Base-by-base conservation (phyloP, 2,888 invertebrate species). In the Bellardia pandia region DNA sequence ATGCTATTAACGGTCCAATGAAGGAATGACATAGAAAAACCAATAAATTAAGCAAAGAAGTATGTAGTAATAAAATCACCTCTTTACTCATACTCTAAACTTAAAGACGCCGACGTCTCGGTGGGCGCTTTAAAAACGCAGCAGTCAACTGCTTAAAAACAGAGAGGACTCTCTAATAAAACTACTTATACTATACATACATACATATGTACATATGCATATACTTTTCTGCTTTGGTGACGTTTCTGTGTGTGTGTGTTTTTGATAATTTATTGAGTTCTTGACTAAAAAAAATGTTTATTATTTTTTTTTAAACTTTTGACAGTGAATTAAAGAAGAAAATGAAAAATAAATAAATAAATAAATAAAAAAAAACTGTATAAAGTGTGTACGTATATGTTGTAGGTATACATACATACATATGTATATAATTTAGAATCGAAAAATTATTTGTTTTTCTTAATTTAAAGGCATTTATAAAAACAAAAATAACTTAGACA, bases 321-420 rank as follows among this genome's bases (percentile, higher is more conserved):
- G 45, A 62, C 69, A 76, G 69, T 82, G 69, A 75, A 48, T 60
- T 8, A 58, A 75, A 40, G 40, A 62, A 30, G 23, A 58, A 74
- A 75, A 82, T 79, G n/a, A 37, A 75, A 78, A 64, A 83, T 16
- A 82, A 76, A 62, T 58, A 82, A 51, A 60, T 68, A 51, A 60
- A 45, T 66, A 5, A 60, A 60, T 11, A 69, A 68, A 74, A 45
- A 40, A 53, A 37, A 33, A 33, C 11, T 11, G n/a, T 13, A 60
- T 7, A 58, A 78, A 78, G 16, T 30, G 42, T 53, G 42, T 56
- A 2, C 23, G 23, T 23, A 23, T 23, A 23, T 23, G 23, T 23
- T 23, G 23, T 23, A 23, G 0, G 23, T 23, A 23, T 23, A 1
- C 23, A 23, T 1, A 23, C n/a, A n/a, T n/a, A n/a, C n/a, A n/a